Evolutionary conservation across 2,888 invertebrate species (phyloP), one percentile per base, ranked within the genome.

Genomic region (Tanypteryx hageni): DNA sequence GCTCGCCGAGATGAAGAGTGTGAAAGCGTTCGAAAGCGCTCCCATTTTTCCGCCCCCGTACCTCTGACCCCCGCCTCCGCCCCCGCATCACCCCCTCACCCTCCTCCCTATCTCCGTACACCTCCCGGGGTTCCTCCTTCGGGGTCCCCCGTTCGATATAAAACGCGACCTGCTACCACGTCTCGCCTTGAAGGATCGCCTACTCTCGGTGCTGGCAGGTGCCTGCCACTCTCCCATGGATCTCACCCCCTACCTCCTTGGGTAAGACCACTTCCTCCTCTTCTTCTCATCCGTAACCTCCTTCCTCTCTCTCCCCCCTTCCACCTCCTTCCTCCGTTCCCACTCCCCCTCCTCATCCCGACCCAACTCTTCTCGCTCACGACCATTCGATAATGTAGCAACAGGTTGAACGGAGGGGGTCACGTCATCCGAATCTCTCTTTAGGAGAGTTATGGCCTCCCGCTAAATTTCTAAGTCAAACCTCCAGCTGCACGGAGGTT

Each of bases 321-420:
- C 31, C 44, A 11, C 57, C 83, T 57, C 83, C n/a, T 64, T 13
- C 83, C 83, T 18, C 82, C 13, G 11, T 5, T 27, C 82, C 27
- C 44, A 44, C 13, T 7, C 5, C 44, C 14, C 1, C 81, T 44
- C 31, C 56, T n/a, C 22, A 18, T 22, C 31, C 44, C 3, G 10
- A 18, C 83, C n/a, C 83, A 57, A 83, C 83, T 57, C 83, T n/a
- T 83, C 31, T 31, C 4, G 27, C 86, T 86, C 86, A 86, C 86
- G 86, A 86, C 86, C 86, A 86, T 86, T 86, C 86, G 86, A 86
- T 86, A 86, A 61, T 86, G 86, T 86, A 86, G 86, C 86, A 86
- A 86, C 86, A 86, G 86, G 86, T 86, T 86, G 86, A 85, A 58
- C 84, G 57, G 86, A 86, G 59, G 86, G 86, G 86, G 86, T 83